Conservation (phyloP, 2,797 vertebrate genomes). For the Syngnathus acus region DNA sequence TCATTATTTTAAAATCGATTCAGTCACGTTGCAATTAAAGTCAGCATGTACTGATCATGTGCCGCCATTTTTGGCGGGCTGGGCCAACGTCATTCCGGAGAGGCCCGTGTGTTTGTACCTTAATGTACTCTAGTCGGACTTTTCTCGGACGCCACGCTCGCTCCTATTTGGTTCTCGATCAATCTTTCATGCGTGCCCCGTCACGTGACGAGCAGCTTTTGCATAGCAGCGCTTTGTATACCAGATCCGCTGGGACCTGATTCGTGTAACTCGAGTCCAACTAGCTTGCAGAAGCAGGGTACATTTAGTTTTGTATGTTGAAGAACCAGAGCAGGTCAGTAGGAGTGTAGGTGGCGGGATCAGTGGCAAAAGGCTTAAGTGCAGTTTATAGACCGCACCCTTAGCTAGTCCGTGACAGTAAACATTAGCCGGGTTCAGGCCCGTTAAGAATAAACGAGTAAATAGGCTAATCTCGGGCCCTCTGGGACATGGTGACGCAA, state of each 20-base stretch:
- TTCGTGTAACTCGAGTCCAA: not conserved
- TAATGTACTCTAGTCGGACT: not conserved
- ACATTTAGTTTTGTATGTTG: too few species aligned
- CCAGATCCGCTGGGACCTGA: not conserved
- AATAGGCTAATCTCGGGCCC: conserved; percentile 18
- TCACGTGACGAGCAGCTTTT: not conserved
- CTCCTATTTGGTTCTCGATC: not conserved
- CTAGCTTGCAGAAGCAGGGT: not conserved
- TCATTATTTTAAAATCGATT: too few species aligned
- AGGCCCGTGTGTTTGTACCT: conserved; percentile 38
- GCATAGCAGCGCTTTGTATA: conserved; percentile 1
- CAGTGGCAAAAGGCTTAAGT: conserved; percentile 11
- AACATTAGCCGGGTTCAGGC: conserved; percentile 25
- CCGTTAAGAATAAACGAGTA: conserved; percentile 38
- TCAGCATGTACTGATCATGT: not conserved
- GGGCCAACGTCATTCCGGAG: conserved; percentile 1
- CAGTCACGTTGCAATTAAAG: not conserved
- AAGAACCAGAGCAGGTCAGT: not conserved
- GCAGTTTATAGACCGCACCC: conserved; percentile 13
- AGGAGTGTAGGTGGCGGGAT: not conserved
- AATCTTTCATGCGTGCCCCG: not conserved
- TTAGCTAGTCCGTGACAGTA: conserved; percentile 30
- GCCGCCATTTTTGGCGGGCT: not conserved
- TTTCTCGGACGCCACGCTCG: not conserved
- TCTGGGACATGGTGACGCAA: conserved; percentile 20